These are phyloP conservation scores for Eilema depressum DNA, from an alignment of 2,888 invertebrate species.

Conservation along the genomic window DNA sequence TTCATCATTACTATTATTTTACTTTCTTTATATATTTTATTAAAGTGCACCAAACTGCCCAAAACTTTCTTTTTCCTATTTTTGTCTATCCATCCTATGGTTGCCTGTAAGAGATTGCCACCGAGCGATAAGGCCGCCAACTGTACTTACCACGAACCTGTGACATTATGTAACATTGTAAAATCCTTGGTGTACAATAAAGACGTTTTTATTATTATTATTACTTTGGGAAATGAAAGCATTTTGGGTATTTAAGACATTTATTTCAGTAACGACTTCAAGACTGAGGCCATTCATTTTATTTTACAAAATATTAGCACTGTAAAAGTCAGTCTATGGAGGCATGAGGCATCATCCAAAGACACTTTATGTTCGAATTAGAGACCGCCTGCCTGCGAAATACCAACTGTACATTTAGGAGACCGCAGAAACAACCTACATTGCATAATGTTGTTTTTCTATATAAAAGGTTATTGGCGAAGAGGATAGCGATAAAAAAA, in stretches of 20 bases:
- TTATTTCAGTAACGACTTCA: neutral
- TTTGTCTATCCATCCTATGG: too few species aligned
- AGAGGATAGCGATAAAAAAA: neutral
- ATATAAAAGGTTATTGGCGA: neutral
- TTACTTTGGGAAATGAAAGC: conserved; percentile 4
- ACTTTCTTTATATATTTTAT: too few species aligned
- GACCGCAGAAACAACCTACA: neutral
- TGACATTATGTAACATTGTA: too few species aligned
- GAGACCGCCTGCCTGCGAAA: neutral
- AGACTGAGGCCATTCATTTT: neutral
- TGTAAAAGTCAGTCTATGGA: neutral
- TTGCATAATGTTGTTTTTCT: neutral
- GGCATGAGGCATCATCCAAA: neutral
- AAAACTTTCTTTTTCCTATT: too few species aligned
- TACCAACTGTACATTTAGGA: neutral
- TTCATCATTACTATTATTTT: too few species aligned
- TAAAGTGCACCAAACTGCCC: too few species aligned
- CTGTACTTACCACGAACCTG: too few species aligned
- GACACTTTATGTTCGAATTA: neutral
- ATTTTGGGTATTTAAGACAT: neutral
- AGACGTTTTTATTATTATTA: too few species aligned
- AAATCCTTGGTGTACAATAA: too few species aligned
- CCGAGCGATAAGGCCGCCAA: too few species aligned
- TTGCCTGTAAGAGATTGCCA: too few species aligned
- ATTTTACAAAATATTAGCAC: neutral